These are phyloP conservation scores for Syngnathus acus DNA, from an alignment of 2,797 vertebrate genomes.

Conservation along the genomic window DNA sequence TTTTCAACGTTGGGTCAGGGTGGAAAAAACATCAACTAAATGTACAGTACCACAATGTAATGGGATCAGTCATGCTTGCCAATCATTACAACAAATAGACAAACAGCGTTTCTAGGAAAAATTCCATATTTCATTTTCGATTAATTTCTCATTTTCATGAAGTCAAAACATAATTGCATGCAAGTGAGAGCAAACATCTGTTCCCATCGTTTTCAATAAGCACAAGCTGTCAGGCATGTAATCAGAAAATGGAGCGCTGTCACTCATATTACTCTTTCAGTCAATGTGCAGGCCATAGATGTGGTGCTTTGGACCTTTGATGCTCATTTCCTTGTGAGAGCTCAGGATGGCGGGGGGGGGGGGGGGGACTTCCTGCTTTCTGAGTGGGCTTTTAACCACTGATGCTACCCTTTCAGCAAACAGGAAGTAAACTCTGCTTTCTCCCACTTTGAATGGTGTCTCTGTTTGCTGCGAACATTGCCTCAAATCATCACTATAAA, in stretches of 20 bases:
- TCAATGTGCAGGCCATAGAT: slow-evolving; percentile 43
- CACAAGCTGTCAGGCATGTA: slow-evolving; percentile 72
- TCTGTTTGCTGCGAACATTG: not conserved
- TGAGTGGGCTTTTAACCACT: slow-evolving; percentile 36
- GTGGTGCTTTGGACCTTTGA: slow-evolving; percentile 35
- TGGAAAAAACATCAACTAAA: not conserved
- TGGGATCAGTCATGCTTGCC: slow-evolving; percentile 27
- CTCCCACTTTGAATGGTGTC: not conserved
- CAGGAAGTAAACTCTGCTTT: slow-evolving; percentile 8
- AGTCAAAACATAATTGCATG: slow-evolving; percentile 65
- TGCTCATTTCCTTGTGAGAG: slow-evolving; percentile 39
- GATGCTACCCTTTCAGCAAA: slow-evolving; percentile 19
- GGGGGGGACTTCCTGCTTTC: slow-evolving; percentile 33
- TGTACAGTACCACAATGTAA: slow-evolving; percentile 1
- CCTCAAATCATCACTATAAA: not conserved
- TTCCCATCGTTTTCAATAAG: slow-evolving; percentile 70
- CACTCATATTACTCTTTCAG: slow-evolving; percentile 62
- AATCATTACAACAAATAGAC: slow-evolving; percentile 29
- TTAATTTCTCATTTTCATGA: slow-evolving; percentile 71
- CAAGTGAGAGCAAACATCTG: slow-evolving; percentile 72
- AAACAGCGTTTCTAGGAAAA: slow-evolving; percentile 16
- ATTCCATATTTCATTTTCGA: slow-evolving; percentile 61
- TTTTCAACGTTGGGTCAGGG: not conserved
- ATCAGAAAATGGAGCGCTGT: slow-evolving; percentile 71
- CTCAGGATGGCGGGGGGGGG: slow-evolving; percentile 3